Conservation (phyloP, 2,888 invertebrate genomes). For the Allophyes oxyacanthae region DNA sequence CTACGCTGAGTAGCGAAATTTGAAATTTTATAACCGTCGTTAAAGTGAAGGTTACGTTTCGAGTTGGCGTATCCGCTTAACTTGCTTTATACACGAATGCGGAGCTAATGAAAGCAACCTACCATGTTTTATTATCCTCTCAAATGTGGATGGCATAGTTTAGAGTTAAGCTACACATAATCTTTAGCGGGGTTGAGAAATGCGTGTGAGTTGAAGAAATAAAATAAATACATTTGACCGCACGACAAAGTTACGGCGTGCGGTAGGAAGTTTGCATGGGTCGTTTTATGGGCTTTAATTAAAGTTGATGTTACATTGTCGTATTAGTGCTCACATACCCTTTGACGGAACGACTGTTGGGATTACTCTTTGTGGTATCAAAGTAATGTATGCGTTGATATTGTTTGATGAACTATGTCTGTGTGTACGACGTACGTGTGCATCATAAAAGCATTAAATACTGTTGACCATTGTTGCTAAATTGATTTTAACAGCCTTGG, state of each 20-base stretch:
- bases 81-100: slow-evolving; percentile 75
- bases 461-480: too few relatives aligned
- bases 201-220: slow-evolving; percentile 40
- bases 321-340: slow-evolving; percentile 46
- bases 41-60: slow-evolving; percentile 80
- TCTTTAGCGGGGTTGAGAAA: slow-evolving; percentile 60
- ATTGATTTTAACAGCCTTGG: too few relatives aligned
- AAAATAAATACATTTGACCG: slow-evolving; percentile 41
- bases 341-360: slow-evolving; percentile 40
- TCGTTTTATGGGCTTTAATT: slow-evolving; percentile 65
- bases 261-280: slow-evolving; percentile 50
- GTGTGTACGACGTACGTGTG: too few relatives aligned
- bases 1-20: slow-evolving; percentile 78
- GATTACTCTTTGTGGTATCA: slow-evolving; percentile 44
- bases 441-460: too few relatives aligned
- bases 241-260: slow-evolving; percentile 57
- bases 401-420: slow-evolving; percentile 7
- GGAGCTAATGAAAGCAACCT: slow-evolving; percentile 82
- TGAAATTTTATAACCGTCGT: slow-evolving; percentile 83
- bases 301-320: slow-evolving; percentile 56
- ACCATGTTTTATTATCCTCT: slow-evolving; percentile 82
- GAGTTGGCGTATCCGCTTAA: slow-evolving; percentile 73
- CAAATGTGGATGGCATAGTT: slow-evolving; percentile 66
- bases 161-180: slow-evolving; percentile 58
- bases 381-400: slow-evolving; percentile 43